A percentile compares a stretch with the other conserved stretches of the same genome.
These are phyloP conservation scores for Diachrysia chrysitis DNA, from an alignment of 2,888 invertebrate genomes.

Conservation along the genomic window DNA sequence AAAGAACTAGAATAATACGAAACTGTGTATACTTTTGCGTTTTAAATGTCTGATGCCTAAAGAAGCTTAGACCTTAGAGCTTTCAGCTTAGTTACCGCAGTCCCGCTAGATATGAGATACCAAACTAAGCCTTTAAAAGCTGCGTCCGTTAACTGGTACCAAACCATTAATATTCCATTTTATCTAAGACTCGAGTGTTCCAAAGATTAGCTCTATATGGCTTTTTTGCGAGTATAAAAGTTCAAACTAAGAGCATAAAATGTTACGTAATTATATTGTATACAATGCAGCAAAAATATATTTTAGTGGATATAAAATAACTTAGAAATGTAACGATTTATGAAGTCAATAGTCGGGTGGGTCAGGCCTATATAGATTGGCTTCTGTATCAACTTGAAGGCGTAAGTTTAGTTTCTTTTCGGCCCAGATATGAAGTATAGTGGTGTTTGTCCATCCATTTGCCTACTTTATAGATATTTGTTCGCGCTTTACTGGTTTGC, in stretches of 20 bases:
- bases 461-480: constrained; percentile 26
- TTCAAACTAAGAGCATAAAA: background rate
- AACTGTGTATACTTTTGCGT: background rate
- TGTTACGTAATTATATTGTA: too few relatives aligned
- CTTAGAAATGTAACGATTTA: background rate
- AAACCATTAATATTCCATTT: constrained; percentile 4
- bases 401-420: constrained; percentile 36
- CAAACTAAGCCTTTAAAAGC: background rate
- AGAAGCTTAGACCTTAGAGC: constrained; percentile 1
- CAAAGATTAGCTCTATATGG: background rate
- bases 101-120: background rate
- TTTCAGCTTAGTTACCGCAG: background rate
- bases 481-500: constrained; percentile 29
- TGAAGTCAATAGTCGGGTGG: background rate
- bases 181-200: background rate
- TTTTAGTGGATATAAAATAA: constrained; percentile 4
- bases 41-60: background rate
- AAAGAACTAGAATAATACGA: background rate
- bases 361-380: constrained; percentile 2
- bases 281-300: constrained; percentile 4
- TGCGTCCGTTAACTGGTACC: background rate
- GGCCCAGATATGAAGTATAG: constrained; percentile 27
- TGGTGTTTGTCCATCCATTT: constrained; percentile 34
- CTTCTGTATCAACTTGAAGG: constrained; percentile 11
- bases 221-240: background rate